Conservation (phyloP, 2,113 vertebrate species). For the Chrysemys picta region DNA sequence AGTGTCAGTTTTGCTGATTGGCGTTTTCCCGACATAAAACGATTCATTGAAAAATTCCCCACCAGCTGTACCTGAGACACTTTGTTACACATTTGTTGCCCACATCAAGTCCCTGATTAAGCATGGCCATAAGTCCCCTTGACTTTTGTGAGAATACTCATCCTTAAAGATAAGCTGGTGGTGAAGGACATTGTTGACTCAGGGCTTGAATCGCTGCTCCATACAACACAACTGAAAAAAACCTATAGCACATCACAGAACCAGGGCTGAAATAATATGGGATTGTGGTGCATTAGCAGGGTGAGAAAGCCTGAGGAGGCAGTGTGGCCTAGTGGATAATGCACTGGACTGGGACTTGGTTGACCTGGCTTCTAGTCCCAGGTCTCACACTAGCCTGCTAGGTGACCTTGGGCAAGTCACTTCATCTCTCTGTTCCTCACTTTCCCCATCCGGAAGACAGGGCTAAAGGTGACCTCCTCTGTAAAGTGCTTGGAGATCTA, state of each 20-base stretch:
- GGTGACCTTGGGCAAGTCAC: too few species aligned
- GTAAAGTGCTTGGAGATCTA: background rate
- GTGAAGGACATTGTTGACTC: background rate
- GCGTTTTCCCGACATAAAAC: background rate
- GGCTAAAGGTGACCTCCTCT: background rate
- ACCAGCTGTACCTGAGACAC: background rate
- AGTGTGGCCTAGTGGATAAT: background rate
- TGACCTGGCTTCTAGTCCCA: too few species aligned
- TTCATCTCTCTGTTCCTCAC: background rate
- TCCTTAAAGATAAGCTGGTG: background rate
- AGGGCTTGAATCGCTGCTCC: background rate
- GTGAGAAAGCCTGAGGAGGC: background rate
- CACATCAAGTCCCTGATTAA: accelerated
- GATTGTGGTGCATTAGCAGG: background rate
- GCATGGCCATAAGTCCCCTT: background rate
- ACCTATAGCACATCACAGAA: background rate
- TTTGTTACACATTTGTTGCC: background rate
- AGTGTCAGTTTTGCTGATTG: background rate
- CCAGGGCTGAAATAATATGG: background rate
- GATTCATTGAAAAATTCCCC: background rate
- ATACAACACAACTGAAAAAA: background rate
- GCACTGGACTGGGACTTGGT: background rate
- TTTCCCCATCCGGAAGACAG: background rate
- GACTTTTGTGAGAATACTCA: background rate
- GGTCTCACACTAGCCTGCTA: background rate